Evolutionary conservation across 2,113 vertebrate species (phyloP), one percentile per base, ranked within the genome.

Genomic region (Tyto alba): DNA sequence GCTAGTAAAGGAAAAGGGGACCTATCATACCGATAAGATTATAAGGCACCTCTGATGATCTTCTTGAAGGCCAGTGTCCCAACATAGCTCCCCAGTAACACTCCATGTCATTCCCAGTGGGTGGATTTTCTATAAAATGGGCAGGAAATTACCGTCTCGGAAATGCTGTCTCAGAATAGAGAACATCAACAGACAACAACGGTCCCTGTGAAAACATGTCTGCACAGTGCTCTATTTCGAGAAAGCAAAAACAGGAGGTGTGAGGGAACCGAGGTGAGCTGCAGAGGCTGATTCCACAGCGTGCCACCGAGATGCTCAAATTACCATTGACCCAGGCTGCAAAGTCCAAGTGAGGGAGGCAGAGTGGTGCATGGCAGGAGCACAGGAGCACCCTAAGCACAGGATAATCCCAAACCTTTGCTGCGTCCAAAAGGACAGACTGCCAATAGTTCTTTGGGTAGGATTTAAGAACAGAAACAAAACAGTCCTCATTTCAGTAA

Each of bases 401-500:
- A 0, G 74, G 48, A 8, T 6, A n/a, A 19, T 34, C 59, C 73
- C 64, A 60, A 10, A 67, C 43, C 89, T 81, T 7, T 63, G 50
- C 85, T 84, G 75, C 5, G 4, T 17, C 38, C 30, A 0, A 29
- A 36, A 66, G 29, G 19, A 40, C 1, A 0, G 55, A 4, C 40
- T 26, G 50, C 45, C 45, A 22, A 10, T 20, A 6, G n/a, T 9
- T 72, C 87, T 22, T 7, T 17, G 45, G 56, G 66, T 12, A 40
- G 52, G 67, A n/a, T 89, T 76, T 91, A 48, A 69, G 75, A 69
- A 3, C 67, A 60, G 67, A 56, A 95, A 90, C 95, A 95, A 85
- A 71, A 21, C 59, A 32, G 72, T 14, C 23, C 79, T 91, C 88
- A 19, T 62, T 83, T 27, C 55, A 5, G 62, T 83, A 83, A 94